Evolutionary conservation across 2,888 invertebrate genomes (phyloP), one percentile per base, ranked within the genome.

Genomic region (Drosophila demipolita): DNA sequence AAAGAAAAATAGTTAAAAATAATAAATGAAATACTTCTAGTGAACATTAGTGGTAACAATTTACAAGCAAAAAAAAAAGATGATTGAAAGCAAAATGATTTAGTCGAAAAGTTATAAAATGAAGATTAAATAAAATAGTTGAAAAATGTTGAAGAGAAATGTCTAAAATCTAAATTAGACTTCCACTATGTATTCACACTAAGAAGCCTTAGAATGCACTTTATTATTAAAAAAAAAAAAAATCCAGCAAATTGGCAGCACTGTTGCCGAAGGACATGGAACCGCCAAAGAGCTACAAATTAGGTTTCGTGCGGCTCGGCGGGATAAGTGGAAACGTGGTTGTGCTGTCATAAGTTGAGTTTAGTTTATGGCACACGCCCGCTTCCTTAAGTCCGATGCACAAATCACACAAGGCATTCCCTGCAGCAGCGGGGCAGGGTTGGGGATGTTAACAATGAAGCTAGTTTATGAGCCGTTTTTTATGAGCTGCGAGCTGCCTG

Each of bases 241-340:
- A 20, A 40, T 29, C 49, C 49, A 49, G 69, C 62, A 29, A 66
- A 65, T 45, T 64, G 69, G 48, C 76, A 67, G 36, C 80, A 75
- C 66, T 59, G 64, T 36, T 65, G 65, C 49, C 52, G 66, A 75
- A 80, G 78, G 75, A 80, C 73, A 75, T 50, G 35, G 29, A 55
- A 55, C 55, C 62, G 67, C 70, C 78, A 75, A 64, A 70, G 70
- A 74, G 76, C 86, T 86, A 62, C 87, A 87, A 87, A 89, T 87
- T 87, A 81, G 85, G 90, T 90, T 90, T 80, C 81, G 80, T 87
- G 88, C 64, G 57, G 55, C 64, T 62, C 45, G 58, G 38, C 50
- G 32, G 65, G 53, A 36, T 65, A 79, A 77, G 78, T 78, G 81
- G 80, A 78, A 86, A 77, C 78, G 70, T 84, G 68, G 71, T 63